Evolutionary conservation across 2,797 vertebrate genomes (phyloP).

Genomic region (Adrianichthys oophorus): DNA sequence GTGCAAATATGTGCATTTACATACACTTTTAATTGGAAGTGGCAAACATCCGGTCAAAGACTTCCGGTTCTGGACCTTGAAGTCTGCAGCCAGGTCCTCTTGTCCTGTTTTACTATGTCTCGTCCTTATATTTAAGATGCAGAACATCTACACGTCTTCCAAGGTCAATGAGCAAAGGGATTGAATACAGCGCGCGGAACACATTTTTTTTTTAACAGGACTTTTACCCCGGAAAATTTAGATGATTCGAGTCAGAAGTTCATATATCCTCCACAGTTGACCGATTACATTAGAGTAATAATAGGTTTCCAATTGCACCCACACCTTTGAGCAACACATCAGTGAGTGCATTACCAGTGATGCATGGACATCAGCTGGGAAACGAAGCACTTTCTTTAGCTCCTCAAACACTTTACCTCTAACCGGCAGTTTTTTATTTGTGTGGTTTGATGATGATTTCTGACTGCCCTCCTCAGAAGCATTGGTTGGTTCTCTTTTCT

Average conservation of each 20-base stretch:
- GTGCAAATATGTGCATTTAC: no score
- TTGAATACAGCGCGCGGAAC: no score
- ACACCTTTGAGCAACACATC: slow-evolving; percentile 1
- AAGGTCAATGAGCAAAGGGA: no score
- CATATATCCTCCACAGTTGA: not conserved
- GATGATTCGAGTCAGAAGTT: not conserved
- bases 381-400: slow-evolving; percentile 13
- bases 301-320: not conserved
- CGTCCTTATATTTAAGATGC: no score
- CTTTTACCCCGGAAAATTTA: not conserved
- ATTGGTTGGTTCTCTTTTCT: slow-evolving; percentile 22
- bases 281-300: not conserved
- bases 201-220: not conserved
- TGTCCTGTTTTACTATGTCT: no score
- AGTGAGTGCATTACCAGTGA: not conserved
- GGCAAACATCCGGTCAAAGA: no score
- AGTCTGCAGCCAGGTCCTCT: no score
- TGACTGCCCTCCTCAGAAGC: slow-evolving; percentile 17
- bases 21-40: no score
- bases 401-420: slow-evolving; percentile 21
- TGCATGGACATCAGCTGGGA: slow-evolving; percentile 15
- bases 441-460: slow-evolving; percentile 32
- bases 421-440: slow-evolving; percentile 28
- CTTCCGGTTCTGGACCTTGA: no score
- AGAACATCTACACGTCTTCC: no score